These are phyloP conservation scores for Callithrix jacchus DNA, from an alignment of 2,113 vertebrate species.

Conservation along the genomic window DNA sequence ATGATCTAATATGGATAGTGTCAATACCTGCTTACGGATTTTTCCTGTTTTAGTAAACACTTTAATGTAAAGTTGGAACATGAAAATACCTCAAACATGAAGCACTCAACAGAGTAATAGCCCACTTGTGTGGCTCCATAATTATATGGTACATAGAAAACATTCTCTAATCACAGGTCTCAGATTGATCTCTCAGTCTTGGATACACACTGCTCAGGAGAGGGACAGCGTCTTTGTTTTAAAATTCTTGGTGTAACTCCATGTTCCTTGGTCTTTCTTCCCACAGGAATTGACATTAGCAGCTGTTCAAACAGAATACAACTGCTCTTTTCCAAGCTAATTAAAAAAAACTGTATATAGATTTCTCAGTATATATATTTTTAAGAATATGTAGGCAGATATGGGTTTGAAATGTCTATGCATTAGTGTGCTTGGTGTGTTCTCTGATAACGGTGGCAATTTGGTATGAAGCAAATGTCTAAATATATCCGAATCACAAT, in stretches of 20 bases:
- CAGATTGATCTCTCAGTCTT: not conserved
- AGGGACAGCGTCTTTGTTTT: slow-evolving; percentile 24
- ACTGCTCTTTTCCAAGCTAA: slow-evolving; percentile 14
- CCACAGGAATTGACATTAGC: slow-evolving; percentile 60
- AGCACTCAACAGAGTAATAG: not conserved
- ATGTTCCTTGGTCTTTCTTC: slow-evolving; percentile 44
- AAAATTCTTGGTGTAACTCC: not conserved
- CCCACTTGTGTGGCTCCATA: slow-evolving; percentile 9
- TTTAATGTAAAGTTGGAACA: slow-evolving; percentile 41
- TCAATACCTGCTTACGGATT: slow-evolving; percentile 21
- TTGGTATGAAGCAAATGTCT: not conserved
- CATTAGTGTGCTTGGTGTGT: not conserved
- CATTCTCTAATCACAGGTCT: slow-evolving; percentile 53
- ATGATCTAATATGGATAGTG: slow-evolving; percentile 51
- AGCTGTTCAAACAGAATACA: slow-evolving; percentile 51
- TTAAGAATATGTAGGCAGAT: slow-evolving; percentile 20
- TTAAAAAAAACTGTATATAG: not conserved
- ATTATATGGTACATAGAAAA: slow-evolving; percentile 14
- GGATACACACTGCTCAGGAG: not conserved
- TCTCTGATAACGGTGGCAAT: not conserved
- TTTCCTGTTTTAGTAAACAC: slow-evolving; percentile 55
- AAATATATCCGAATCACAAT: not conserved
- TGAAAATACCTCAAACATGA: slow-evolving; percentile 1
- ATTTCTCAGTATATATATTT: not conserved
- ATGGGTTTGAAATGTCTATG: not conserved